These are phyloP conservation scores for Muscicapa comitata DNA, from an alignment of 2,797 vertebrate genomes.

Conservation along the genomic window DNA sequence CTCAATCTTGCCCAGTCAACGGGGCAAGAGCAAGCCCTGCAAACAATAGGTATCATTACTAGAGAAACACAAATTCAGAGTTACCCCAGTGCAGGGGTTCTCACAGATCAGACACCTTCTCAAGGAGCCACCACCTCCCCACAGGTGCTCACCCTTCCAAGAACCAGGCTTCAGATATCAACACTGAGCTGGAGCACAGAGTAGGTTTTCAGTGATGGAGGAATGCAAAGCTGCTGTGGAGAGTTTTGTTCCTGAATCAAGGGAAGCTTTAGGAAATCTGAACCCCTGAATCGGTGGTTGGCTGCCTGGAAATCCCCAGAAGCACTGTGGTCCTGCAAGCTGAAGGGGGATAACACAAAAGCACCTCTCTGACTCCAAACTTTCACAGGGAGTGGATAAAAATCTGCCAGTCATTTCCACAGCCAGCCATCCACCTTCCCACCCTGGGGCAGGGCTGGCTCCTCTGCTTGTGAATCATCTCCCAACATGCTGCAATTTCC, in stretches of 20 bases:
- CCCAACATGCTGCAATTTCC: background rate
- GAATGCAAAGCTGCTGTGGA: background rate
- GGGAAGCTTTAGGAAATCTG: background rate
- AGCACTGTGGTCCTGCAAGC: background rate
- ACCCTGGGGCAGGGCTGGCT: background rate
- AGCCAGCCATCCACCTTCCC: background rate
- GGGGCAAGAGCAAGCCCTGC: background rate
- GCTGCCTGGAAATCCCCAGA: background rate
- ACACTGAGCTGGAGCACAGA: background rate
- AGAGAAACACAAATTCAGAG: background rate
- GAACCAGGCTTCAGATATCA: background rate
- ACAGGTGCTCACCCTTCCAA: background rate
- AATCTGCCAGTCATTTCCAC: background rate
- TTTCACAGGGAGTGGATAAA: background rate
- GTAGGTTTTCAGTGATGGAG: background rate
- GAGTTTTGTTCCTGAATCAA: background rate
- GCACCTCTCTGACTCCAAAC: background rate
- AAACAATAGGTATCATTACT: background rate
- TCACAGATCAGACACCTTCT: background rate
- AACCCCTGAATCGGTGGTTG: background rate
- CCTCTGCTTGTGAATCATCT: conserved; percentile 20
- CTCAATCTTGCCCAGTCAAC: background rate
- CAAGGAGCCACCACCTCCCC: background rate
- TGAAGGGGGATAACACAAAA: background rate
- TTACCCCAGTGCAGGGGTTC: background rate